A percentile compares a stretch with the other conserved stretches of the same genome.
phyloP scores from a whole-genome alignment of 2,888 invertebrate genomes.

The Xestia c-nigrum region DNA sequence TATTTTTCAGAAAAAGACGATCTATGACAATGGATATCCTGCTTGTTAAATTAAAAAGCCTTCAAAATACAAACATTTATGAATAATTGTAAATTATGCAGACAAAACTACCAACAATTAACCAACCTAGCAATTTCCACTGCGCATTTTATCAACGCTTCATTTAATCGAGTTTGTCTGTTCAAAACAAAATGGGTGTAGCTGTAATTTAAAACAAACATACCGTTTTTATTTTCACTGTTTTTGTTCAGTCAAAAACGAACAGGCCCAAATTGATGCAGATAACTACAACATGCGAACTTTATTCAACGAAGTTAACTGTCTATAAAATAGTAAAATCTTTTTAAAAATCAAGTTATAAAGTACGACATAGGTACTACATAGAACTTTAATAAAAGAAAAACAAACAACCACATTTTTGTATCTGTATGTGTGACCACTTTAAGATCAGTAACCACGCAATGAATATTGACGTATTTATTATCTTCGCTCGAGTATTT shows the following conservation, averaged over 20 bases:
- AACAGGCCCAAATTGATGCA: constrained; percentile 13
- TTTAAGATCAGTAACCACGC: background rate
- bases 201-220: constrained; percentile 38
- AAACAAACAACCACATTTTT: background rate
- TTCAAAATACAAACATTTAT: constrained; percentile 3
- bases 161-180: constrained; percentile 51
- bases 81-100: constrained; percentile 1
- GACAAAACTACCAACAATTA: constrained; percentile 24
- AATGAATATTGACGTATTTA: background rate
- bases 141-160: constrained; percentile 48
- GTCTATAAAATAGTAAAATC: background rate
- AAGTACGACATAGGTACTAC: background rate
- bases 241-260: constrained; percentile 22
- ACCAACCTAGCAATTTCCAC: constrained; percentile 32
- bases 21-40: background rate
- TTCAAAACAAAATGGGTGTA: constrained; percentile 47
- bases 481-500: background rate
- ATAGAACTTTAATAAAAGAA: background rate
- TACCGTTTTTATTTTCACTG: constrained; percentile 11
- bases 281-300: constrained; percentile 5
- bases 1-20: background rate
- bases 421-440: background rate
- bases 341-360: background rate
- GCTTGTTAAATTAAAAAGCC: constrained; percentile 8
- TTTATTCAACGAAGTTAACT: constrained; percentile 1